phyloP scores from a whole-genome alignment of 1,140 invertebrate genomes.

The Drosophila melanica region DNA sequence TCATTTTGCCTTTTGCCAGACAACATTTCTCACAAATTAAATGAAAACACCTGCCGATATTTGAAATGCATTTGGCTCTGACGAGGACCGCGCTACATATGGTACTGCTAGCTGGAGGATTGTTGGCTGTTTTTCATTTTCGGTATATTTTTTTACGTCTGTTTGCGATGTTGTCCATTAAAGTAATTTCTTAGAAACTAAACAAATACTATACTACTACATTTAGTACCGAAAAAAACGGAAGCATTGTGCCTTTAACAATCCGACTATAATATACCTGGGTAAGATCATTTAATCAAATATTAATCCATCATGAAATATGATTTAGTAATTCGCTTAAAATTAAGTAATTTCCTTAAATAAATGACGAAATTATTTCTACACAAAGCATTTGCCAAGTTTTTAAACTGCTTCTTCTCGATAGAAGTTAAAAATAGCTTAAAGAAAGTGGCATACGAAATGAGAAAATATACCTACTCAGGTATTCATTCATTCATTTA shows the following conservation, averaged over 20 bases:
- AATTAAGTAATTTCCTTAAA: too few species aligned
- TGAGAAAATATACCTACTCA: too few species aligned
- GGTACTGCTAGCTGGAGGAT: constrained; percentile 4
- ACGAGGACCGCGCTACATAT: constrained; percentile 4
- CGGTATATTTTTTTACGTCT: not conserved
- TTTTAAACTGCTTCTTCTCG: too few species aligned
- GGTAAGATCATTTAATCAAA: not conserved
- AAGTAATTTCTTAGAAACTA: constrained; percentile 39
- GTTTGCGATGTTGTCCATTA: constrained; percentile 16
- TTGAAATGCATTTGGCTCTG: constrained; percentile 31
- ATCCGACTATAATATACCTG: not conserved
- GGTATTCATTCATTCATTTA: too few species aligned
- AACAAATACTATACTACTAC: constrained; percentile 38
- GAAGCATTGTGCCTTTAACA: not conserved
- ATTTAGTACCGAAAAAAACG: constrained; percentile 25
- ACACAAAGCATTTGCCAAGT: too few species aligned
- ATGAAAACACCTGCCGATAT: constrained; percentile 83
- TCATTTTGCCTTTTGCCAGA: constrained; percentile 48
- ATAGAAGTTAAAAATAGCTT: too few species aligned
- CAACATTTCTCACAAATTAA: constrained; percentile 83
- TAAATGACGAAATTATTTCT: too few species aligned
- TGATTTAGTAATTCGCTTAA: too few species aligned
- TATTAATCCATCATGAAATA: too few species aligned
- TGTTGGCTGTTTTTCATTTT: constrained; percentile 6
- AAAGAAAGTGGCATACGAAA: too few species aligned